These are phyloP conservation scores for Hylaea fasciaria DNA, from an alignment of 2,888 invertebrate genomes.

Conservation along the genomic window DNA sequence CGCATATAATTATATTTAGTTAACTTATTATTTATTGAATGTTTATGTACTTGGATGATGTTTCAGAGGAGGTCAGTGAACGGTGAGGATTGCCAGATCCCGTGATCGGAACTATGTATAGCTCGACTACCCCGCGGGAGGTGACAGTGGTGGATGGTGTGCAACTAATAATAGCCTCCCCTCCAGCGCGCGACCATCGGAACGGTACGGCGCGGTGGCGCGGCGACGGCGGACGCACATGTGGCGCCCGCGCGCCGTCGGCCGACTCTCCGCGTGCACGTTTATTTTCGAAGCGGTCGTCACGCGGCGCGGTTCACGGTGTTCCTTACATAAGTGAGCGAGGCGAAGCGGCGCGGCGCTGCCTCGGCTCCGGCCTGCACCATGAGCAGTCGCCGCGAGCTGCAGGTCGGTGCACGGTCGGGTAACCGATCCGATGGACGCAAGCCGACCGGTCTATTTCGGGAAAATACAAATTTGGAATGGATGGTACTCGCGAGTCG, in stretches of 20 bases:
- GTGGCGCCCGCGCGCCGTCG: slow-evolving; percentile 71
- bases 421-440: slow-evolving; percentile 83
- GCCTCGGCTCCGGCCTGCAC: slow-evolving; percentile 58
- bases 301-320: slow-evolving; percentile 79
- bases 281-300: slow-evolving; percentile 83
- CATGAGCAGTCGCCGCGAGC: slow-evolving; percentile 64
- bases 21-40: slow-evolving; percentile 29
- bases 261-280: slow-evolving; percentile 64
- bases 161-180: slow-evolving; percentile 83
- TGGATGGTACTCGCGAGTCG: slow-evolving; percentile 83
- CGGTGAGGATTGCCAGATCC: slow-evolving; percentile 80
- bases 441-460: slow-evolving; percentile 87
- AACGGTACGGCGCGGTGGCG: slow-evolving; percentile 52
- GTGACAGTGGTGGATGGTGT: slow-evolving; percentile 84
- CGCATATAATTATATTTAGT: slow-evolving; percentile 22
- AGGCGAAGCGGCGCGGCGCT: slow-evolving; percentile 51
- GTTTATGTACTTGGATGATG: slow-evolving; percentile 53
- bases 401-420: slow-evolving; percentile 82
- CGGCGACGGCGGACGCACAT: slow-evolving; percentile 68
- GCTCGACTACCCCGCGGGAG: slow-evolving; percentile 82
- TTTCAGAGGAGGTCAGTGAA: slow-evolving; percentile 80
- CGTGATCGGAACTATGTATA: slow-evolving; percentile 81
- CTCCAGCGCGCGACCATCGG: slow-evolving; percentile 78
- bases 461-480: slow-evolving; percentile 94
- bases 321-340: slow-evolving; percentile 74